A percentile compares a stretch with the other conserved stretches of the same genome.
Conservation (phyloP, 2,113 vertebrate species). For the Trichomycterus rosablanca region DNA sequence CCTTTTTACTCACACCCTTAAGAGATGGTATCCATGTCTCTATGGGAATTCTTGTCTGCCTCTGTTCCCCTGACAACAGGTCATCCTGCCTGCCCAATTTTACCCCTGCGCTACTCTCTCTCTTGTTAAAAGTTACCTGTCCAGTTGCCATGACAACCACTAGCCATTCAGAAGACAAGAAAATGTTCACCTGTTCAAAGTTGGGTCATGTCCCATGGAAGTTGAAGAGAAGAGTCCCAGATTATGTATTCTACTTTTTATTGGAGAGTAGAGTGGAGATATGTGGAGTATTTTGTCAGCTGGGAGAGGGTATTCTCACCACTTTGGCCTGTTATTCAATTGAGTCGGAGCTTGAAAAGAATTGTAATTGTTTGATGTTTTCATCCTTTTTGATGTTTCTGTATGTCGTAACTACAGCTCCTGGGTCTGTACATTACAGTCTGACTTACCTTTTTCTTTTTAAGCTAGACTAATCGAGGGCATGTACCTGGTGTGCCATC, state of each 20-base stretch:
- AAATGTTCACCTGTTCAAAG: slow-evolving; percentile 52
- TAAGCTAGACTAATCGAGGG: slow-evolving; percentile 15
- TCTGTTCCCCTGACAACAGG: slow-evolving; percentile 60
- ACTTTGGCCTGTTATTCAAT: slow-evolving; percentile 34
- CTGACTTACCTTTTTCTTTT: slow-evolving; percentile 13
- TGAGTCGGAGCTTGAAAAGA: slow-evolving; percentile 7
- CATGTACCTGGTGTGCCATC: slow-evolving; percentile 2
- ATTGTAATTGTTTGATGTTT: slow-evolving; percentile 10
- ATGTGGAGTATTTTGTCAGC: slow-evolving; percentile 30
- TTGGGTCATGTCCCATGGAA: slow-evolving; percentile 44
- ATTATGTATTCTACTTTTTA: slow-evolving; percentile 38
- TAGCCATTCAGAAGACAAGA: slow-evolving; percentile 38
- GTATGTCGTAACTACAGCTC: slow-evolving; percentile 15
- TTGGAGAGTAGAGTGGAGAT: too few relatives aligned
- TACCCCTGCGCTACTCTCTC: slow-evolving; percentile 53
- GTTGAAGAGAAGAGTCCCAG: slow-evolving; percentile 39
- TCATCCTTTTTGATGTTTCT: slow-evolving; percentile 30
- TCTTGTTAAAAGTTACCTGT: slow-evolving; percentile 43
- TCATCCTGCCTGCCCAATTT: slow-evolving; percentile 58
- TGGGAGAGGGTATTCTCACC: slow-evolving; percentile 28
- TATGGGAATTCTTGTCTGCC: slow-evolving; percentile 69
- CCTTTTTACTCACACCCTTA: too few relatives aligned
- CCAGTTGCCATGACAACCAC: slow-evolving; percentile 66
- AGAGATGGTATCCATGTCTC: slow-evolving; percentile 70
- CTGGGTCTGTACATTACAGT: slow-evolving; percentile 2